Conservation (phyloP, 2,113 vertebrate genomes). For the Hassar affinis region DNA sequence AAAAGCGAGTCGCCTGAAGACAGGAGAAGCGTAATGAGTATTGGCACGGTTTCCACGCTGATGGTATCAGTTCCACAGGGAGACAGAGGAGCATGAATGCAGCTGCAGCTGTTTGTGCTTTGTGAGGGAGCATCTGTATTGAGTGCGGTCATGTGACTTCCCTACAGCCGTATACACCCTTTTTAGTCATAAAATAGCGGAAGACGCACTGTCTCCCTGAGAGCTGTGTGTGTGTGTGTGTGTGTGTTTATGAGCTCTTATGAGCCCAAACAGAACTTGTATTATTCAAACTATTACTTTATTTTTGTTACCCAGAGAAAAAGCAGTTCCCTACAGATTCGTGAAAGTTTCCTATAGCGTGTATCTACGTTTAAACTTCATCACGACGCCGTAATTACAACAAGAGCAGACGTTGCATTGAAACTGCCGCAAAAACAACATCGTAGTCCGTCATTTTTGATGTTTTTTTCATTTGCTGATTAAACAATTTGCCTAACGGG, state of each 20-base stretch:
- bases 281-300: neutral
- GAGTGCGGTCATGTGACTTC: conserved; percentile 10
- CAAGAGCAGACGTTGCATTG: too few species aligned
- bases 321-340: neutral
- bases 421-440: neutral
- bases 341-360: neutral
- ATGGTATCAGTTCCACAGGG: neutral
- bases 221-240: neutral
- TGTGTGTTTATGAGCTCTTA: neutral
- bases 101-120: conserved; percentile 24
- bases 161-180: neutral
- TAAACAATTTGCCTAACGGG: neutral
- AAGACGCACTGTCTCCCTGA: too few species aligned
- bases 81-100: neutral
- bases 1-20: neutral
- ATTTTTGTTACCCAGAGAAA: neutral
- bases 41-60: conserved; percentile 22
- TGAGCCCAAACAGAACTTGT: neutral
- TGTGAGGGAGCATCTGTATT: conserved; percentile 11
- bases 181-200: neutral
- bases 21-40: conserved; percentile 16
- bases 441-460: neutral
- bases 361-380: neutral
- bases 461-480: neutral
- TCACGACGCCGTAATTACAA: neutral